Base-by-base conservation (phyloP, 2,888 invertebrate species). In the Alentia gelatinosa region DNA sequence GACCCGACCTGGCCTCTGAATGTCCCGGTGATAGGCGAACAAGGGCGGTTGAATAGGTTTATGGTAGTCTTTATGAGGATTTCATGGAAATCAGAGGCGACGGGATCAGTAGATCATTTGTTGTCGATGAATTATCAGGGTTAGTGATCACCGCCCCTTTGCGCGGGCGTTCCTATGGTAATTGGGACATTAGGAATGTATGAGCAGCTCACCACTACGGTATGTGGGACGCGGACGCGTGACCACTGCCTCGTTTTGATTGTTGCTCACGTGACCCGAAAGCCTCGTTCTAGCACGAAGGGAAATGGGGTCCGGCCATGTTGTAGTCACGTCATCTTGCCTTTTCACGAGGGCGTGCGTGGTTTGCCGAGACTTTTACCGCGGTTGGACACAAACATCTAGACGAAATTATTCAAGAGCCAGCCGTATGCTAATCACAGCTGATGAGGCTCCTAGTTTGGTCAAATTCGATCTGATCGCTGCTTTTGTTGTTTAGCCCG, bases 61-160 rank as follows among this genome's bases (percentile, higher is more conserved):
- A 68, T 68, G 12, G 68, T 30, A 5, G 68, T 68, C 68, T 68
- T 68, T 68, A 68, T 68, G 68, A 26, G 68, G 4, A n/a, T 68
- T 68, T 3, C 30, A 68, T 68, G 68, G 68, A 68, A 68, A 30
- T 68, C 68, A 68, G 68, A 68, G 26, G 12, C 1, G 68, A 1
- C 26, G 68, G 68, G 30, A 68, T 68, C 68, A 68, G 68, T 68
- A 68, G 68, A 68, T 68, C 68, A 68, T 68, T 68, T 68, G 68
- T 68, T n/a, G 63, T 9, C 12, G 68, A 68, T 68, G 68, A 68
- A 68, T 68, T 68, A 68, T 30, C 26, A 68, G 68, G n/a, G 26
- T 4, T 26, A 30, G 30, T 68, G 74, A 74, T 74, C 30, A 26
- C 4, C 74, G 30, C 79, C 79, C 79, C 79, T 15, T 23, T 37